These are phyloP conservation scores for Hypena proboscidalis DNA, from an alignment of 2,888 invertebrate species.

Conservation along the genomic window DNA sequence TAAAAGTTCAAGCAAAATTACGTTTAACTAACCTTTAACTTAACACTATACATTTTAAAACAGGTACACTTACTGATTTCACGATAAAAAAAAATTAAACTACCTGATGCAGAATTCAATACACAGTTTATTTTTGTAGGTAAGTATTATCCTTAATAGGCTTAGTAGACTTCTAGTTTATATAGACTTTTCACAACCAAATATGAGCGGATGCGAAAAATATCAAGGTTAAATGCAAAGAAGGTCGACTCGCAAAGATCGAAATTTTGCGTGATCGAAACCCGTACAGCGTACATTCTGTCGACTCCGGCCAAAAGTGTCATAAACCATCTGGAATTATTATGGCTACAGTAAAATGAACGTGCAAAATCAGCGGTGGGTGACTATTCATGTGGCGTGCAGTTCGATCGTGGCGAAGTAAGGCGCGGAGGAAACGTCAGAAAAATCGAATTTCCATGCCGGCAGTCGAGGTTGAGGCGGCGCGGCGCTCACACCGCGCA, in stretches of 20 bases:
- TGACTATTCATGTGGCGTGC: conserved; percentile 75
- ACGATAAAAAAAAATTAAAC: no score
- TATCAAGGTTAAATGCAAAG: conserved; percentile 52
- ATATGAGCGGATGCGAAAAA: conserved; percentile 46
- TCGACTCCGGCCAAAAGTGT: conserved; percentile 61
- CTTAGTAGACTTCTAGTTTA: conserved; percentile 9
- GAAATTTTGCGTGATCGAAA: conserved; percentile 66
- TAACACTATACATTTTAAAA: conserved; percentile 22
- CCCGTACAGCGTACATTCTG: conserved; percentile 54
- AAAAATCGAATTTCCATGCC: conserved; percentile 84
- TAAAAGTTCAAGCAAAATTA: conserved; percentile 17
- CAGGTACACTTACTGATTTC: conserved; percentile 4
- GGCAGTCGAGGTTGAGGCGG: conserved; percentile 82
- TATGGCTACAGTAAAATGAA: conserved; percentile 60
- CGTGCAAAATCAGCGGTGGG: conserved; percentile 79
- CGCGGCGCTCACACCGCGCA: conserved; percentile 78
- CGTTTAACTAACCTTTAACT: conserved; percentile 14
- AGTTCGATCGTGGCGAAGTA: conserved; percentile 80
- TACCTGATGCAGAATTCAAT: no score
- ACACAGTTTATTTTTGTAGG: background rate
- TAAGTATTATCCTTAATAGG: background rate
- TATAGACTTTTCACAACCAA: conserved; percentile 27
- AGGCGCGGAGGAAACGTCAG: conserved; percentile 85
- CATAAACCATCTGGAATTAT: conserved; percentile 69
- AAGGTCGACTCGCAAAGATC: conserved; percentile 52